Evolutionary conservation across 1,140 invertebrate genomes (phyloP).

Genomic region (Whitmania pigra): DNA sequence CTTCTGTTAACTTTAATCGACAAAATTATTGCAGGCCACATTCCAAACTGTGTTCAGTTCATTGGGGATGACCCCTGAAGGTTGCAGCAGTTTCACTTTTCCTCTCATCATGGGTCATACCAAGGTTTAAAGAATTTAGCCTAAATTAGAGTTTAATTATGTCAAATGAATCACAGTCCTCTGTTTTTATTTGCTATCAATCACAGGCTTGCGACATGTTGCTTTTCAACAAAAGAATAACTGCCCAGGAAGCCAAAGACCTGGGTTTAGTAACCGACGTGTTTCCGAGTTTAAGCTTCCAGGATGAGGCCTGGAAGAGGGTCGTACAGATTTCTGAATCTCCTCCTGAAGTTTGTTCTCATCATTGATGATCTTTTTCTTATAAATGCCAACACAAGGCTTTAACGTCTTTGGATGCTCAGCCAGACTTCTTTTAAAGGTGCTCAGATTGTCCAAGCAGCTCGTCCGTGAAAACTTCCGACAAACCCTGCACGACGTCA

Average conservation of each 20-base stretch:
- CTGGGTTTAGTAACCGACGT: slow-evolving; percentile 60
- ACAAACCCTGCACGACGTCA: slow-evolving; percentile 45
- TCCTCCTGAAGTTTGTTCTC: not conserved
- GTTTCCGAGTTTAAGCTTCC: slow-evolving; percentile 45
- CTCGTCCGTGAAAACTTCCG: slow-evolving; percentile 43
- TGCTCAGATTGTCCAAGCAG: slow-evolving; percentile 48
- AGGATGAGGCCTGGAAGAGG: not conserved
- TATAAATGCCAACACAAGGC: not conserved
- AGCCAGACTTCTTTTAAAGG: slow-evolving; percentile 31
- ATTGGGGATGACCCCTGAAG: slow-evolving; percentile 68
- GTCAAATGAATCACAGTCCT: not conserved
- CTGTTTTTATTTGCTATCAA: not conserved
- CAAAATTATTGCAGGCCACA: slow-evolving; percentile 48
- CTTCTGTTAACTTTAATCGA: not conserved
- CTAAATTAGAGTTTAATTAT: too few relatives aligned
- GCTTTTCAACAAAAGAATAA: slow-evolving; percentile 64
- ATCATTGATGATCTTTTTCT: not conserved
- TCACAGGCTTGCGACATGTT: slow-evolving; percentile 65
- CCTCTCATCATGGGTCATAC: slow-evolving; percentile 63
- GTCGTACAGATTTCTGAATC: not conserved
- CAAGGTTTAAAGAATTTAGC: slow-evolving; percentile 42
- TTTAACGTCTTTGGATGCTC: not conserved
- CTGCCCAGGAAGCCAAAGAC: slow-evolving; percentile 58
- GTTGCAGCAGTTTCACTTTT: slow-evolving; percentile 67
- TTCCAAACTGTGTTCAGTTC: slow-evolving; percentile 72